Evolutionary conservation across 2,113 vertebrate genomes (phyloP).

Genomic region (Glaucidium brasilianum): DNA sequence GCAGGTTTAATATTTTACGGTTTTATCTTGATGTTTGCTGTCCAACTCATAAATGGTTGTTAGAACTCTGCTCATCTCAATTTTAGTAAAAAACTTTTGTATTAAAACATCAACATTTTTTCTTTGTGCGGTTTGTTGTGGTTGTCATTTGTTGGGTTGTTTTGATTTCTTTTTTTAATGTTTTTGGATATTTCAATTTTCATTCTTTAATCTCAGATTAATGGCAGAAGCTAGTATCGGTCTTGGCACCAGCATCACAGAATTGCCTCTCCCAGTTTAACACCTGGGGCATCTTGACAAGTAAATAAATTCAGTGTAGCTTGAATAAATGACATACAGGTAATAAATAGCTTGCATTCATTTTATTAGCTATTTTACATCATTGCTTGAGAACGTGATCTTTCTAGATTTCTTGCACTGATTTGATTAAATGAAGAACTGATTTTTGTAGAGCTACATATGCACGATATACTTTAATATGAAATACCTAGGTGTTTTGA

Average conservation of each 20-base stretch:
- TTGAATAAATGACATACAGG: not conserved
- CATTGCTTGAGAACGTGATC: not conserved
- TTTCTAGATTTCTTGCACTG: not conserved
- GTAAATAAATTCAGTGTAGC: not conserved
- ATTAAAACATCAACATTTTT: not conserved
- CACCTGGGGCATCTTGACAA: not conserved
- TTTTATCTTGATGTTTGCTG: not conserved
- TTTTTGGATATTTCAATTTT: not conserved
- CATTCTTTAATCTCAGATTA: not conserved
- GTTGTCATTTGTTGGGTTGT: not conserved
- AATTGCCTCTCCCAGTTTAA: not conserved
- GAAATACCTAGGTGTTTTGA: not conserved
- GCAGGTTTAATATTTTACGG: not conserved
- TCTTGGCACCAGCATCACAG: not conserved
- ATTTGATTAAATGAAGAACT: not conserved
- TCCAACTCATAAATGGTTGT: not conserved
- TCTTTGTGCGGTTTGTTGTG: not conserved
- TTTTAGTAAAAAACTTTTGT: not conserved
- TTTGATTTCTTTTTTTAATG: not conserved
- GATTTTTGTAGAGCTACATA: not conserved
- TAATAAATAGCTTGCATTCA: not conserved
- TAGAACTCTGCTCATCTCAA: not conserved
- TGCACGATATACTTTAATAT: not conserved
- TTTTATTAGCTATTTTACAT: not conserved
- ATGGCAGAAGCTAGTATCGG: not conserved